phyloP scores from a whole-genome alignment of 2,888 invertebrate genomes.

The Blera fallax region DNA sequence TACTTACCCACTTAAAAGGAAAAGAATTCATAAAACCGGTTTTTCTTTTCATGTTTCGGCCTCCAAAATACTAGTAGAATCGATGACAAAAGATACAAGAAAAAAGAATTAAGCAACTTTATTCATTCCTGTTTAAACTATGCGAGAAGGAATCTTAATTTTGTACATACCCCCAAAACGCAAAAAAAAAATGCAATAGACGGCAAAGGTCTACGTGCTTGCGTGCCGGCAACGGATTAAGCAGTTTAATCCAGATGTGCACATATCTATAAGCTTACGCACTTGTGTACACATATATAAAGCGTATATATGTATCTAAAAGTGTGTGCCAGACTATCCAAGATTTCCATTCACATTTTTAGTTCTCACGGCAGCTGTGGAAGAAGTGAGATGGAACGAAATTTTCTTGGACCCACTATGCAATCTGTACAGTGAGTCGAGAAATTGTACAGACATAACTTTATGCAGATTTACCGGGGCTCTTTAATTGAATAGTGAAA shows the following conservation, averaged over 20 bases:
- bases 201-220: background rate
- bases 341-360: slow-evolving; percentile 1
- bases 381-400: background rate
- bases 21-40: slow-evolving; percentile 14
- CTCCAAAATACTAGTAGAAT: background rate
- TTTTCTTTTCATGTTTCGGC: slow-evolving; percentile 16
- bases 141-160: slow-evolving; percentile 2
- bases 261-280: background rate
- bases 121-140: background rate
- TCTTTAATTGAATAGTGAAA: too few species aligned
- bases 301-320: background rate
- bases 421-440: background rate
- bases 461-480: too few species aligned
- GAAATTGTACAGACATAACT: background rate
- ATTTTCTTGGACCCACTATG: background rate
- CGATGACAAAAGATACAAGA: background rate
- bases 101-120: background rate
- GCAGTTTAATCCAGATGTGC: background rate
- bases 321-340: background rate
- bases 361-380: background rate
- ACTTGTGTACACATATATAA: background rate
- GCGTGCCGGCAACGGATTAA: background rate
- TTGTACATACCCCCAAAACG: background rate
- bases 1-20: background rate
- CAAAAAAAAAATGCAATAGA: background rate